Conservation (phyloP, 2,888 invertebrate species). For the Helleia helle region DNA sequence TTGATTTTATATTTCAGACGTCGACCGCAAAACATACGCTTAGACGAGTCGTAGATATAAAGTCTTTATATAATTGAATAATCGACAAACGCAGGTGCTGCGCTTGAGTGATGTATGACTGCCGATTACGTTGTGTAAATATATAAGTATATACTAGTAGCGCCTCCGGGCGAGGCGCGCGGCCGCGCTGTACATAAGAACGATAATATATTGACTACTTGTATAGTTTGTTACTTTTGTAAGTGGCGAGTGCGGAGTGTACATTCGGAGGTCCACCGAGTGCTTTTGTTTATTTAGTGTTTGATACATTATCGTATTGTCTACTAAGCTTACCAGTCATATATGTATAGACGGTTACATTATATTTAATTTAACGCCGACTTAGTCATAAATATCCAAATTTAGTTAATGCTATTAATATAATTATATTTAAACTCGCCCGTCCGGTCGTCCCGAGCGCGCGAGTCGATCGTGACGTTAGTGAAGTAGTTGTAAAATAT, state of each 20-base stretch:
- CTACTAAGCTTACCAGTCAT: slow-evolving; percentile 72
- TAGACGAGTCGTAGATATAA: slow-evolving; percentile 33
- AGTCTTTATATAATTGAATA: slow-evolving; percentile 50
- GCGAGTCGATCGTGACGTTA: slow-evolving; percentile 30
- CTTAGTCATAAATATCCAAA: slow-evolving; percentile 74
- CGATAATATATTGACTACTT: slow-evolving; percentile 60
- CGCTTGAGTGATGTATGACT: slow-evolving; percentile 41
- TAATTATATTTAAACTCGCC: slow-evolving; percentile 29
- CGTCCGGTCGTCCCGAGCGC: slow-evolving; percentile 6
- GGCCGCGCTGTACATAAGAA: slow-evolving; percentile 63
- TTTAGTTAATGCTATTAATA: slow-evolving; percentile 68
- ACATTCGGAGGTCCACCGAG: slow-evolving; percentile 43
- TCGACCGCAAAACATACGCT: slow-evolving; percentile 28
- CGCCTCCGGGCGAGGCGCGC: slow-evolving; percentile 38
- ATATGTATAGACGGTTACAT: slow-evolving; percentile 65
- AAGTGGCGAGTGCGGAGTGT: slow-evolving; percentile 59
- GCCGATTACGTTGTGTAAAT: slow-evolving; percentile 60
- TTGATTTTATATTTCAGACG: slow-evolving; percentile 45
- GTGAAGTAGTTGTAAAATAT: slow-evolving; percentile 36
- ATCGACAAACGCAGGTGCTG: slow-evolving; percentile 52
- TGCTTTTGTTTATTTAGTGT: slow-evolving; percentile 66
- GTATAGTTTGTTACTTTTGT: slow-evolving; percentile 65
- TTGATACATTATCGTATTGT: slow-evolving; percentile 63
- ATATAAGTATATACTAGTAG: slow-evolving; percentile 51
- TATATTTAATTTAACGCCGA: slow-evolving; percentile 67